Evolutionary conservation across 2,888 invertebrate genomes (phyloP).

Genomic region (Temnothorax unifasciatus): DNA sequence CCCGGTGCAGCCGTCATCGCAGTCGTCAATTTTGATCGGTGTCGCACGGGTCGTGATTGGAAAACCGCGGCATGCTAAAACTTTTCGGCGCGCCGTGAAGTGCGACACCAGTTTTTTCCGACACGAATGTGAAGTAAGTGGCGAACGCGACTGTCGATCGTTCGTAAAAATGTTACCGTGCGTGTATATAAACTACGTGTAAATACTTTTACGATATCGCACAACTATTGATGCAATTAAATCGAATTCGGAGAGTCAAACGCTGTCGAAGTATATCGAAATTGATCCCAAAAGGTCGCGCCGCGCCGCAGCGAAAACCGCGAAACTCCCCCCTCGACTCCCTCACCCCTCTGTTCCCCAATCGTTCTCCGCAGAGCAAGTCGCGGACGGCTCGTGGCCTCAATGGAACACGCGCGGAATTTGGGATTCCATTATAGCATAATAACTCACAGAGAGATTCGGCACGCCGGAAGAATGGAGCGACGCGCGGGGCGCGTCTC

Average conservation of each 20-base stretch:
- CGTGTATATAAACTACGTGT: not conserved
- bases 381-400: not conserved
- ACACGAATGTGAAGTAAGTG: not conserved
- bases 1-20: not conserved
- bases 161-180: not conserved
- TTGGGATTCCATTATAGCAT: constrained; percentile 30
- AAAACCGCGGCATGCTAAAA: constrained; percentile 26
- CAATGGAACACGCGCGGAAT: not conserved
- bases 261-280: not conserved
- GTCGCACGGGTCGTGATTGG: not conserved
- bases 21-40: constrained; percentile 32
- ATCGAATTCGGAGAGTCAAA: not conserved
- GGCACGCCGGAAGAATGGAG: constrained; percentile 43
- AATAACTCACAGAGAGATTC: constrained; percentile 36
- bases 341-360: not conserved
- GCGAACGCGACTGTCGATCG: constrained; percentile 10
- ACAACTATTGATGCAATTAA: not conserved
- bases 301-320: not conserved
- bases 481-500: constrained; percentile 18
- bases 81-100: constrained; percentile 1
- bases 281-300: not conserved
- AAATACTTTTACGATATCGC: not conserved
- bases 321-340: not conserved
- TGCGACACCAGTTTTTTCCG: constrained; percentile 1
- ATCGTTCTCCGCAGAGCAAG: not conserved